phyloP scores from a whole-genome alignment of 2,888 invertebrate species.

The Formica aserva region DNA sequence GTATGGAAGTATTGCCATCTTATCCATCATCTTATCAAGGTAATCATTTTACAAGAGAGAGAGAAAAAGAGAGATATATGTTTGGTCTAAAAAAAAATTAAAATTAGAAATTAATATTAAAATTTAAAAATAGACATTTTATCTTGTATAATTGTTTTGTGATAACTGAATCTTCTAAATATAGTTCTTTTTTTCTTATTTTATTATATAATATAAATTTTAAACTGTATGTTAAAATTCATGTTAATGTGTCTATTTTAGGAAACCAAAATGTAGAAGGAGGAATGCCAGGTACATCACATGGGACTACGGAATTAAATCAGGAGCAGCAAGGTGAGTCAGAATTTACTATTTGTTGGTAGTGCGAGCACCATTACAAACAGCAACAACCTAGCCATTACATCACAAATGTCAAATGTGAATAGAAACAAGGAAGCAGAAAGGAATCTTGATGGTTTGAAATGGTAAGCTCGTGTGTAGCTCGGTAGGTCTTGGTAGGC shows the following conservation, averaged over 20 bases:
- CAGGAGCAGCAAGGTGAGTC: slow-evolving; percentile 86
- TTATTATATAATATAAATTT: not conserved
- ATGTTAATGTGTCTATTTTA: slow-evolving; percentile 45
- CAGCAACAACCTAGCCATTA: slow-evolving; percentile 86
- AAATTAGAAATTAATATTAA: slow-evolving; percentile 1
- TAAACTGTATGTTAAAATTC: not conserved
- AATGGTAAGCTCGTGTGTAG: slow-evolving; percentile 86
- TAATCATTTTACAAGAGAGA: slow-evolving; percentile 62
- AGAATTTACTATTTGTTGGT: slow-evolving; percentile 78
- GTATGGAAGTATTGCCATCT: slow-evolving; percentile 84
- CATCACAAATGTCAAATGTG: slow-evolving; percentile 84
- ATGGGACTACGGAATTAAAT: slow-evolving; percentile 83
- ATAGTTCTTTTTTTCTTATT: not conserved
- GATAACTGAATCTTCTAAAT: not conserved
- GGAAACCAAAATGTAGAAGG: slow-evolving; percentile 77
- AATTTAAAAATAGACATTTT: not conserved
- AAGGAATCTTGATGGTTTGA: slow-evolving; percentile 85
- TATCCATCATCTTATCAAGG: slow-evolving; percentile 84
- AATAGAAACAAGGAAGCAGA: slow-evolving; percentile 80
- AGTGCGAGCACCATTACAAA: slow-evolving; percentile 86
- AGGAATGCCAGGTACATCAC: slow-evolving; percentile 84
- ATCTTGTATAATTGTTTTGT: not conserved
- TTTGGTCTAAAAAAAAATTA: not conserved
- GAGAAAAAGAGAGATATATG: not conserved
- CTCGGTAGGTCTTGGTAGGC: slow-evolving; percentile 85